Conservation (phyloP, 2,797 vertebrate species). For the Argya squamiceps region DNA sequence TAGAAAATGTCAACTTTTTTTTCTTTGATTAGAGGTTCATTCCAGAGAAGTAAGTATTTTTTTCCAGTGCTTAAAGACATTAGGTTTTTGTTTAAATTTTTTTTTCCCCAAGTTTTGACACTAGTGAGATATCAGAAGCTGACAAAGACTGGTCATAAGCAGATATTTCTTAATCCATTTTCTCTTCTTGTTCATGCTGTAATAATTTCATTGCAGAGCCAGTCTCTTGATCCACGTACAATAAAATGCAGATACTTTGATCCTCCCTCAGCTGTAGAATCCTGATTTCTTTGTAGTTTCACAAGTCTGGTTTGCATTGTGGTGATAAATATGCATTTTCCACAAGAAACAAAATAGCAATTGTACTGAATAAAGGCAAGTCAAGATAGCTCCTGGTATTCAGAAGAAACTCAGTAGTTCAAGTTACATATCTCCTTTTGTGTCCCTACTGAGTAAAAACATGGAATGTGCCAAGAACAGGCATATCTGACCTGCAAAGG, state of each 20-base stretch:
- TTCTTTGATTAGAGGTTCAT: not conserved
- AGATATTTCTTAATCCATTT: not conserved
- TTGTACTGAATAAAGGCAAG: not conserved
- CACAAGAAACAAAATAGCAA: not conserved
- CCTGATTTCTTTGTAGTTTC: not conserved
- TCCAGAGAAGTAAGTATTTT: conserved; percentile 16
- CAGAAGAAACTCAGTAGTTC: not conserved
- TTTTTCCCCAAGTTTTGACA: not conserved
- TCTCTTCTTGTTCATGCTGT: not conserved
- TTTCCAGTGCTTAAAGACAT: conserved; percentile 15
- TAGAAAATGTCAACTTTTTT: not conserved
- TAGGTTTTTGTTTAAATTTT: not conserved
- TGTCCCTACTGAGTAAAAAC: not conserved
- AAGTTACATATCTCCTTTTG: not conserved
- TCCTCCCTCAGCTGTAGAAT: not conserved
- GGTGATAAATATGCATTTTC: not conserved
- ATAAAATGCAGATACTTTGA: not conserved
- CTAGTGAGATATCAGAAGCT: not conserved
- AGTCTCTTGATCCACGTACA: not conserved
- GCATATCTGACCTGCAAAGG: not conserved
- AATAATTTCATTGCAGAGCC: not conserved
- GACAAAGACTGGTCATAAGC: not conserved
- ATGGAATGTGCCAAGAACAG: not conserved
- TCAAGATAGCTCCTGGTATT: not conserved
- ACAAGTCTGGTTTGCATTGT: not conserved